Conservation (phyloP, 53 echinoderm and acorn worm species). For the Luidia sarsii region DNA sequence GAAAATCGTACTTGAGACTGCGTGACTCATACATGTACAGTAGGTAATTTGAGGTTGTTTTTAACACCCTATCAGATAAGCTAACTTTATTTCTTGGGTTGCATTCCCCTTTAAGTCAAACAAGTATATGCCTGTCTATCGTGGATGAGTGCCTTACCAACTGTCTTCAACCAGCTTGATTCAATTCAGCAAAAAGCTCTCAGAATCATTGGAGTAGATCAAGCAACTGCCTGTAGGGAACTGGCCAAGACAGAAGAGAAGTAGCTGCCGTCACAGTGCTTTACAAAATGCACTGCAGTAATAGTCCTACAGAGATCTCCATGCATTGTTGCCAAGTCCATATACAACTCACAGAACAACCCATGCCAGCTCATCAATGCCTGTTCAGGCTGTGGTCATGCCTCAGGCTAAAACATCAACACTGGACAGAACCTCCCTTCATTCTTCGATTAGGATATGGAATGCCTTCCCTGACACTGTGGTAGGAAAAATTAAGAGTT, state of each 20-base stretch:
- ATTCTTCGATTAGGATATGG: constrained; percentile 39
- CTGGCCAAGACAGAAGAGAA: constrained; percentile 26
- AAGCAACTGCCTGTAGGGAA: neutral
- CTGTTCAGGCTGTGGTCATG: neutral
- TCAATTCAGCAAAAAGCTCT: constrained; percentile 48
- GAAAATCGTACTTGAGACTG: no score
- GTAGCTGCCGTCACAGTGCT: constrained; percentile 33
- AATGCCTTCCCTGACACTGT: constrained; percentile 40
- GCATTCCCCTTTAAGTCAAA: no score
- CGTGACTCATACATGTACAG: no score
- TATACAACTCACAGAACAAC: constrained; percentile 13
- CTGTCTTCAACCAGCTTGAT: constrained; percentile 31
- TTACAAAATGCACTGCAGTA: constrained; percentile 61
- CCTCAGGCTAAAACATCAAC: constrained; percentile 32
- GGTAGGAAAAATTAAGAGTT: constrained; percentile 1
- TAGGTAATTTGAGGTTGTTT: no score
- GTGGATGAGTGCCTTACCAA: constrained; percentile 50
- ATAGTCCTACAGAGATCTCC: constrained; percentile 30
- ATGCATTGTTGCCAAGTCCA: no score
- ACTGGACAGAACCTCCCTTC: constrained; percentile 43
- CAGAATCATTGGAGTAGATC: constrained; percentile 40
- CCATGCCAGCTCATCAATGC: constrained; percentile 22
- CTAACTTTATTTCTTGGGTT: no score
- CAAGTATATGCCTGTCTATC: no score
- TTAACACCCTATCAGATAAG: no score